phyloP scores from a whole-genome alignment of 1,140 invertebrate genomes.

The Scaptomyza graminum region DNA sequence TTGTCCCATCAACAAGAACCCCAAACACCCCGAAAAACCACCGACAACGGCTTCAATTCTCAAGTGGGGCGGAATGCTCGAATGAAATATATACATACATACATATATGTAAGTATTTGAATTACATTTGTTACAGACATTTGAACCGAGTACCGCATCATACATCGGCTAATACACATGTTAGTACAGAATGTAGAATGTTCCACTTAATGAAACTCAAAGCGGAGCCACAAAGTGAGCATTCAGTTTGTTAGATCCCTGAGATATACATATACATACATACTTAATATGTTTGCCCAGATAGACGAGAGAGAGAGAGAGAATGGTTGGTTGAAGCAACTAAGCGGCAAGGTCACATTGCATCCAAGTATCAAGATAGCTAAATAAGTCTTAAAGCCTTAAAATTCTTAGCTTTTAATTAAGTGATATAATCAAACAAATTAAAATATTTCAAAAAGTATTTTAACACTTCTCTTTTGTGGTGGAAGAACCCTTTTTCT shows the following conservation, averaged over 20 bases:
- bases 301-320: neutral
- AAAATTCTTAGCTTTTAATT: too few species aligned
- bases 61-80: constrained; percentile 25
- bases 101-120: constrained; percentile 23
- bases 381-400: too few species aligned
- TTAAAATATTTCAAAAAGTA: too few species aligned
- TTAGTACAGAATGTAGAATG: neutral
- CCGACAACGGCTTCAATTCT: constrained; percentile 30
- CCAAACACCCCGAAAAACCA: constrained; percentile 22
- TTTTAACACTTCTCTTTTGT: too few species aligned
- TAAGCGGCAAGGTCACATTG: neutral
- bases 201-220: constrained; percentile 36
- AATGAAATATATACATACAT: constrained; percentile 35
- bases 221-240: constrained; percentile 15
- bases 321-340: neutral
- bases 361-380: too few species aligned
- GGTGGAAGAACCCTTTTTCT: too few species aligned
- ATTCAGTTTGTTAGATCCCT: too few species aligned
- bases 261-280: neutral
- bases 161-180: constrained; percentile 10
- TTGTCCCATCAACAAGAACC: constrained; percentile 14
- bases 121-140: constrained; percentile 65
- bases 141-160: constrained; percentile 15
- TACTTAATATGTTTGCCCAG: neutral
- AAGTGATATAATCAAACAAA: too few species aligned